Conservation (phyloP, 2,797 vertebrate genomes). For the Sebastes goodei region DNA sequence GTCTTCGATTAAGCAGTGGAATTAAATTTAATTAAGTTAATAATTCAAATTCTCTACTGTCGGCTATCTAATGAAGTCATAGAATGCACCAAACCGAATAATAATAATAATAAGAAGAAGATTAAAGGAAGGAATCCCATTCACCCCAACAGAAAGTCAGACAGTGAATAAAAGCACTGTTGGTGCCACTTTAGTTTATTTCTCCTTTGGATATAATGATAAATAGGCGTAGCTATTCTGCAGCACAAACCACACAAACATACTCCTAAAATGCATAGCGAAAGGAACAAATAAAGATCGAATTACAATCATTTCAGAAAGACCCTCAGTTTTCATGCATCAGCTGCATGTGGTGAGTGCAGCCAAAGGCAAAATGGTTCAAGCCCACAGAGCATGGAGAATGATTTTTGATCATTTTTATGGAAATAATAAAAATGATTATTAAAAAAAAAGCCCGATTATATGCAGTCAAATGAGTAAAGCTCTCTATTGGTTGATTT, state of each 20-base stretch:
- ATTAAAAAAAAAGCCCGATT: neutral
- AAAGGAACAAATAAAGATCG: neutral
- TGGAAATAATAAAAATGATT: neutral
- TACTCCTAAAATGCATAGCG: neutral
- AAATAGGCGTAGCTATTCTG: neutral
- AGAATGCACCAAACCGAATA: neutral
- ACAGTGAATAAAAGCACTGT: neutral
- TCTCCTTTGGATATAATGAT: neutral
- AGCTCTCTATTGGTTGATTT: neutral
- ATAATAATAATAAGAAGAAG: neutral
- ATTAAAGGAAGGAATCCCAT: neutral
- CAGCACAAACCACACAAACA: neutral
- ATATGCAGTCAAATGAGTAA: neutral
- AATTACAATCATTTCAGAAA: neutral
- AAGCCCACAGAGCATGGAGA: neutral
- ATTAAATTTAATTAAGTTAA: neutral
- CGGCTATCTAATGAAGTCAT: neutral
- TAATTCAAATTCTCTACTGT: neutral
- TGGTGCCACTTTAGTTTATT: neutral
- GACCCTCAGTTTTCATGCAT: neutral
- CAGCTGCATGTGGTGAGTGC: neutral
- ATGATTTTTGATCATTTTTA: neutral
- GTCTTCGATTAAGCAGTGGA: neutral
- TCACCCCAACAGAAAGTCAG: neutral
- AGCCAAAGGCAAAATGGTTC: conserved; percentile 4